These are phyloP conservation scores for Drosophila recens DNA, from an alignment of 2,888 invertebrate genomes.

Conservation along the genomic window DNA sequence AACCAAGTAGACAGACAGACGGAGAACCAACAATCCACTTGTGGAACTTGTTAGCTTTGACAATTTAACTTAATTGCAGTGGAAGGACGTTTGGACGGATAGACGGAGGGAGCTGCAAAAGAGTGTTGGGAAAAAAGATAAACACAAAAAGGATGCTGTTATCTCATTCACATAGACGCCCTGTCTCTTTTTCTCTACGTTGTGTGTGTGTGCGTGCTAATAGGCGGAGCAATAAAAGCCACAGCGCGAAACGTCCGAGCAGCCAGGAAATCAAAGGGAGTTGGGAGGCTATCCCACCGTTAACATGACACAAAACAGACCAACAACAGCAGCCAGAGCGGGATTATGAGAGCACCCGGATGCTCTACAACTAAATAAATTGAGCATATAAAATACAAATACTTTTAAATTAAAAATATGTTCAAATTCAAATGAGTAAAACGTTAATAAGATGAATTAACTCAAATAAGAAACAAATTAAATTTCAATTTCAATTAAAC, in stretches of 20 bases:
- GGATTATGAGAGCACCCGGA: conserved; percentile 11
- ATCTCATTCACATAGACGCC: conserved; percentile 18
- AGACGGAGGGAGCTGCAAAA: neutral
- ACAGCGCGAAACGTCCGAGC: conserved; percentile 30
- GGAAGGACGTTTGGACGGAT: conserved; percentile 26
- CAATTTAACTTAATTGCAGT: conserved; percentile 77
- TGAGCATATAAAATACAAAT: conserved; percentile 23
- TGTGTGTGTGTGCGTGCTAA: conserved; percentile 58
- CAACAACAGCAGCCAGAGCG: conserved; percentile 31
- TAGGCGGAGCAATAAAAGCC: conserved; percentile 75
- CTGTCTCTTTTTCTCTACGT: conserved; percentile 22
- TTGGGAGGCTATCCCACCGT: conserved; percentile 7
- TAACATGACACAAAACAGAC: conserved; percentile 56
- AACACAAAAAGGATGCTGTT: conserved; percentile 48
- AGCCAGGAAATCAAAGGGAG: neutral
- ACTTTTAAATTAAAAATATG: no score
- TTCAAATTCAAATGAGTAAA: no score
- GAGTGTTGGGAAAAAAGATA: conserved; percentile 36
- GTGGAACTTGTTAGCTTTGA: conserved; percentile 76
- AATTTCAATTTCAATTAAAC: no score
- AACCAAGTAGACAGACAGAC: conserved; percentile 44
- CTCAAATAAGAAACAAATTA: no score
- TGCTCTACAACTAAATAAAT: conserved; percentile 42
- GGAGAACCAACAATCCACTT: conserved; percentile 63
- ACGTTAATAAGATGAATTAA: no score